Conservation (phyloP, 1,140 invertebrate species). For the Plodia interpunctella region DNA sequence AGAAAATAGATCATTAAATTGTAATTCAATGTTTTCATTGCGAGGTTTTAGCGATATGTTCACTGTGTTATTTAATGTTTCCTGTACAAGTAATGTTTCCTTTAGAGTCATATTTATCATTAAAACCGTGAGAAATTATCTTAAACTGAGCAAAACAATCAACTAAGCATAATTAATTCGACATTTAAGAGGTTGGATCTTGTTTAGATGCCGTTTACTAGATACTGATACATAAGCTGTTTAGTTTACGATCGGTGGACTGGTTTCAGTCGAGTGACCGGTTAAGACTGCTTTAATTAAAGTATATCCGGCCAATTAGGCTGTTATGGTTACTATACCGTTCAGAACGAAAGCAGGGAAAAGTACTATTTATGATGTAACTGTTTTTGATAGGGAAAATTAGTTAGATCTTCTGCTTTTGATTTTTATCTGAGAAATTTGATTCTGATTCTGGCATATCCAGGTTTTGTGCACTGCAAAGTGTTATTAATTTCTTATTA, state of each 20-base stretch:
- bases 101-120: background rate
- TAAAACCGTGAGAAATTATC: slow-evolving; percentile 18
- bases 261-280: slow-evolving; percentile 19
- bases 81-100: background rate
- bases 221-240: slow-evolving; percentile 22
- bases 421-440: no score
- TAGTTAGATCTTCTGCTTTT: background rate
- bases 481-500: no score
- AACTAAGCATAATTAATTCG: slow-evolving; percentile 10
- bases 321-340: slow-evolving; percentile 30
- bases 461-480: no score
- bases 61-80: background rate
- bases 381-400: background rate
- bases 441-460: no score
- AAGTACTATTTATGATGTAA: background rate
- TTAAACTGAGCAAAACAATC: slow-evolving; percentile 4
- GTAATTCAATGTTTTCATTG: background rate
- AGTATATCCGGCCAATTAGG: slow-evolving; percentile 36
- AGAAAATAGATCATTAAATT: background rate
- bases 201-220: slow-evolving; percentile 3
- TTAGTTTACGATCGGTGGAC: slow-evolving; percentile 30
- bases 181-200: background rate
- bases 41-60: background rate
- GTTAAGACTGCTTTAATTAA: slow-evolving; percentile 41
- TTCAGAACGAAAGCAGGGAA: slow-evolving; percentile 22